Percentiles rank a stretch among this genome's conserved stretches.
Evolutionary conservation across 2,797 vertebrate genomes (phyloP).

Genomic region (Sebastolobus alascanus): DNA sequence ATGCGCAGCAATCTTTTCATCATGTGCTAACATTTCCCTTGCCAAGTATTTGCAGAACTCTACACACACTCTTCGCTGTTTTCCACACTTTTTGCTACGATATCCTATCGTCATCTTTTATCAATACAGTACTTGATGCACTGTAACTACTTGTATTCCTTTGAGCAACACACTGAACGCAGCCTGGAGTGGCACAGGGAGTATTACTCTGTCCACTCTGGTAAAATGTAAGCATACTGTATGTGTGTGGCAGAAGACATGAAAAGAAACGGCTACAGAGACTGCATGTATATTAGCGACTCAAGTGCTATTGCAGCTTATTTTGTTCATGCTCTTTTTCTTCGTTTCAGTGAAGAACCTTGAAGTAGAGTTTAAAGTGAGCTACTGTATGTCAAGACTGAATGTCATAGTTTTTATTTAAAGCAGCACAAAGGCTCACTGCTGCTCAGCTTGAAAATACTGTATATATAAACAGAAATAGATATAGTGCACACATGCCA

Average conservation of each 20-base stretch:
- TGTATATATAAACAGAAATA: not conserved
- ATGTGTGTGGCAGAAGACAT: not conserved
- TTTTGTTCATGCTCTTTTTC: not conserved
- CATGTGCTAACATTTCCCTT: conserved; percentile 28
- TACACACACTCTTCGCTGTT: conserved; percentile 1
- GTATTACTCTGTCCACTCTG: not conserved
- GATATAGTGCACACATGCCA: not conserved
- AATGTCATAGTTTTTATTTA: not conserved
- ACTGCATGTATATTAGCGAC: not conserved
- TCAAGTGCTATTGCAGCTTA: not conserved
- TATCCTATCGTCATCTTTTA: not conserved
- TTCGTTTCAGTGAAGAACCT: not conserved
- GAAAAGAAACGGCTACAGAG: not conserved
- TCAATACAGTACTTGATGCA: not conserved
- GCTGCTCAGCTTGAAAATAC: not conserved
- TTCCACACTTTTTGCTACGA: not conserved
- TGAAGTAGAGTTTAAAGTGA: conserved; percentile 10
- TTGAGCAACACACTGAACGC: not conserved
- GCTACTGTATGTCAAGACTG: not conserved
- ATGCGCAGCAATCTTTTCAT: conserved; percentile 45
- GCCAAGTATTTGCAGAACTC: conserved; percentile 19
- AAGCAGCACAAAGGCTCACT: not conserved
- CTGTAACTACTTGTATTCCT: conserved; percentile 1
- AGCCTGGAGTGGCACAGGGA: not conserved
- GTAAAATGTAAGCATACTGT: not conserved